These are phyloP conservation scores for Aphelenchoides fujianensis DNA, from an alignment of 1,140 invertebrate genomes.

Conservation along the genomic window DNA sequence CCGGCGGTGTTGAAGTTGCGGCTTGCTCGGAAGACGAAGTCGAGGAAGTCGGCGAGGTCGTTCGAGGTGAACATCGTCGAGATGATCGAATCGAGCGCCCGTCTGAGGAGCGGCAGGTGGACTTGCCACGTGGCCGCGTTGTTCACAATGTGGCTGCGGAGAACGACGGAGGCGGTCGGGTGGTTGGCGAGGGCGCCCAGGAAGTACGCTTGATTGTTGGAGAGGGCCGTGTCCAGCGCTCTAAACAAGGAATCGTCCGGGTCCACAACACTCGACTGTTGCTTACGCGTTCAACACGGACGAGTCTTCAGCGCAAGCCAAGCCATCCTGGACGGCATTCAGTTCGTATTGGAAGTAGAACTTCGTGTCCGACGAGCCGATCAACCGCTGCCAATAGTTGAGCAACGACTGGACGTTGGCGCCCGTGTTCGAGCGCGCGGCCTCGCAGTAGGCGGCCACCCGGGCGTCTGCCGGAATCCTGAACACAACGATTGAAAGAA, in stretches of 20 bases:
- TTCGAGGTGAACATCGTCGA: no score
- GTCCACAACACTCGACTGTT: no score
- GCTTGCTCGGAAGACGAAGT: no score
- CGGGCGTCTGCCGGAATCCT: slow-evolving; percentile 1
- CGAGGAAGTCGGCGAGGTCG: no score
- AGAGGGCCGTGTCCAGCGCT: background rate
- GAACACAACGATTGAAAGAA: no score
- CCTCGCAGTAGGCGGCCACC: slow-evolving; percentile 6
- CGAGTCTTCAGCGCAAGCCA: background rate
- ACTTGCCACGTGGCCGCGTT: background rate
- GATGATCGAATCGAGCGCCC: background rate
- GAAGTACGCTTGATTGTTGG: background rate
- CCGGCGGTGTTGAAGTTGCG: no score
- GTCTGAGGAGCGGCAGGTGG: background rate
- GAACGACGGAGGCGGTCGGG: background rate
- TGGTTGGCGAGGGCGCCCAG: background rate
- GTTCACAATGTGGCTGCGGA: background rate
- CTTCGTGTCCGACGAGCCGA: background rate
- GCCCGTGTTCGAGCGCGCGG: background rate
- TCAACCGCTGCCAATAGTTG: background rate
- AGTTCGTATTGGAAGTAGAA: slow-evolving; percentile 22
- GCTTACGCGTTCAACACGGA: background rate
- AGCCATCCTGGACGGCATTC: background rate
- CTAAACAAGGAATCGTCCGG: no score
- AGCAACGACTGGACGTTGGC: background rate